Conservation (phyloP, 2,888 invertebrate genomes). For the Magallana nippona region DNA sequence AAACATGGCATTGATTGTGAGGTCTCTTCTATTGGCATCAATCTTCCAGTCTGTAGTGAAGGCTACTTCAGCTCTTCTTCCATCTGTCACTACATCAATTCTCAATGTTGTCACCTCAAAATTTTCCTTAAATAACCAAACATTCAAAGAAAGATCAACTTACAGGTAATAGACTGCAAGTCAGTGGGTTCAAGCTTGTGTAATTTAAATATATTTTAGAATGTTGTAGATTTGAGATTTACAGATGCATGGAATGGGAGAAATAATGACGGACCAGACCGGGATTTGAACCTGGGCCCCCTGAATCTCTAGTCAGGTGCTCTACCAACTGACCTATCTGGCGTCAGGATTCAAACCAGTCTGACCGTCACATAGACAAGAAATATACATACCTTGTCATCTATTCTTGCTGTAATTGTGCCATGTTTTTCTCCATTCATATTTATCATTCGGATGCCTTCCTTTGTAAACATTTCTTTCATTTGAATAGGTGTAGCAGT, state of each 20-base stretch:
- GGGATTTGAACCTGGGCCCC: no score
- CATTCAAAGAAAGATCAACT: no score
- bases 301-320: no score
- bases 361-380: no score
- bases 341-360: no score
- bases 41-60: slow-evolving; percentile 91
- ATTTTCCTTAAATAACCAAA: slow-evolving; percentile 71
- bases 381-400: slow-evolving; percentile 88
- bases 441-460: slow-evolving; percentile 94
- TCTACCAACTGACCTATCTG: no score
- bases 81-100: slow-evolving; percentile 94
- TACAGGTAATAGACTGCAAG: no score
- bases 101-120: slow-evolving; percentile 90
- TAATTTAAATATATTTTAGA: no score
- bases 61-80: slow-evolving; percentile 95
- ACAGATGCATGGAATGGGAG: no score
- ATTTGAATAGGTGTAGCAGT: slow-evolving; percentile 97
- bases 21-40: slow-evolving; percentile 96
- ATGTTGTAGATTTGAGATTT: no score
- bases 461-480: slow-evolving; percentile 93
- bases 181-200: no score
- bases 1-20: slow-evolving; percentile 99
- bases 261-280: no score
- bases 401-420: slow-evolving; percentile 95
- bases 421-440: slow-evolving; percentile 83